Percentiles rank a stretch among this genome's conserved stretches.
Evolutionary conservation across 2,888 invertebrate genomes (phyloP).

Genomic region (Cancer borealis): DNA sequence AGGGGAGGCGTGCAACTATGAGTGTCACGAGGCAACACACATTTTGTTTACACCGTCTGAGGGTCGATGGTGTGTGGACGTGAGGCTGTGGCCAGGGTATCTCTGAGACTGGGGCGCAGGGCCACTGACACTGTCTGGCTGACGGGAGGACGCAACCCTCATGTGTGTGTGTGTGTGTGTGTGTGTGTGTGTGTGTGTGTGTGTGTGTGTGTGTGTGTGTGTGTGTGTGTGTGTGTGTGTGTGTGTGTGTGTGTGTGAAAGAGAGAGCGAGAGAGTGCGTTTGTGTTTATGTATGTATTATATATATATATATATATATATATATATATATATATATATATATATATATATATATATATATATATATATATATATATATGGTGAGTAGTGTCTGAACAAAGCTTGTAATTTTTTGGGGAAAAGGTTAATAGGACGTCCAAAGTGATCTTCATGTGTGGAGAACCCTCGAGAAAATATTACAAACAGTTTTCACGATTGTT

Average conservation of each 20-base stretch:
- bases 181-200: slow-evolving; percentile 45
- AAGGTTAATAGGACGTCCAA: background rate
- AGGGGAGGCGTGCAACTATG: background rate
- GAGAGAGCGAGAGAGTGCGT: background rate
- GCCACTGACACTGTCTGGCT: background rate
- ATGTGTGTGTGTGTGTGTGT: slow-evolving; percentile 41
- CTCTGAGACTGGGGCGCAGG: background rate
- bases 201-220: background rate
- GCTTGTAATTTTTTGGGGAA: too few relatives aligned
- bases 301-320: slow-evolving; percentile 37
- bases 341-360: slow-evolving; percentile 50
- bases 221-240: background rate
- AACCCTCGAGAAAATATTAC: slow-evolving; percentile 4
- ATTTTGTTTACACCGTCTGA: background rate
- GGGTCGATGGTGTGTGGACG: background rate
- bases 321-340: slow-evolving; percentile 54
- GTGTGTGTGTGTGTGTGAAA: background rate
- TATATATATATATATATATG: slow-evolving; percentile 36
- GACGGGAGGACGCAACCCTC: background rate
- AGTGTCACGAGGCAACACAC: background rate
- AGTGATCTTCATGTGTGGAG: background rate
- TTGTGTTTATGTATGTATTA: background rate
- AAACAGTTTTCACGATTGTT: slow-evolving; percentile 41
- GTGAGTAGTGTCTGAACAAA: background rate
- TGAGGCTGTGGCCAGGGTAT: background rate